A percentile compares a stretch with the other conserved stretches of the same genome.
phyloP scores from a whole-genome alignment of 2,113 vertebrate species.

The Pimephales promelas region DNA sequence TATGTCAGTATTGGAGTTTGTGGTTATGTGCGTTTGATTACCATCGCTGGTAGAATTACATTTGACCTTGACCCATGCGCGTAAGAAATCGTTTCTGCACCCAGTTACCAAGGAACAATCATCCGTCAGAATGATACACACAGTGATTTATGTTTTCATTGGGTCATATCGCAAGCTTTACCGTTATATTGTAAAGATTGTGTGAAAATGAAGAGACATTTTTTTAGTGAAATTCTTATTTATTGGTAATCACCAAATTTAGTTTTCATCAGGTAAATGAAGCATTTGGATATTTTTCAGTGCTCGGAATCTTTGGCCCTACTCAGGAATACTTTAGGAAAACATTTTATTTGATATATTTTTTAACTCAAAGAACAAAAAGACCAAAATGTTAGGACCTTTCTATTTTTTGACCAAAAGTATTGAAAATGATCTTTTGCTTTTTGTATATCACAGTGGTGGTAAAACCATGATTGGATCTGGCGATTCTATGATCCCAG shows the following conservation, averaged over 20 bases:
- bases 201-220: background rate
- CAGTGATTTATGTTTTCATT: background rate
- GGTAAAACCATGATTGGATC: background rate
- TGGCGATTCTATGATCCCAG: background rate
- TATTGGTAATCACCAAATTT: background rate
- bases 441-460: constrained; percentile 25
- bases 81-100: background rate
- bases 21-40: constrained; percentile 5
- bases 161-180: background rate
- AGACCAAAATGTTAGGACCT: constrained; percentile 30
- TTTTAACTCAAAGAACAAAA: background rate
- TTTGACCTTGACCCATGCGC: background rate
- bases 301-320: constrained; percentile 4
- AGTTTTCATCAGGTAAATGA: background rate
- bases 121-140: background rate
- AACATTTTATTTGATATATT: constrained; percentile 1
- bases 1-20: constrained; percentile 25
- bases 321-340: constrained; percentile 42
- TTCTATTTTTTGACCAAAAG: constrained; percentile 38
- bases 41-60: background rate
- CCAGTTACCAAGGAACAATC: background rate
- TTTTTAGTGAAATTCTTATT: constrained; percentile 13
- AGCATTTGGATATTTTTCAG: background rate
- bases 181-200: background rate
- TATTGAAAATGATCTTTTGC: background rate